Base-by-base conservation (phyloP, 2,797 vertebrate species). In the Pygocentrus nattereri region DNA sequence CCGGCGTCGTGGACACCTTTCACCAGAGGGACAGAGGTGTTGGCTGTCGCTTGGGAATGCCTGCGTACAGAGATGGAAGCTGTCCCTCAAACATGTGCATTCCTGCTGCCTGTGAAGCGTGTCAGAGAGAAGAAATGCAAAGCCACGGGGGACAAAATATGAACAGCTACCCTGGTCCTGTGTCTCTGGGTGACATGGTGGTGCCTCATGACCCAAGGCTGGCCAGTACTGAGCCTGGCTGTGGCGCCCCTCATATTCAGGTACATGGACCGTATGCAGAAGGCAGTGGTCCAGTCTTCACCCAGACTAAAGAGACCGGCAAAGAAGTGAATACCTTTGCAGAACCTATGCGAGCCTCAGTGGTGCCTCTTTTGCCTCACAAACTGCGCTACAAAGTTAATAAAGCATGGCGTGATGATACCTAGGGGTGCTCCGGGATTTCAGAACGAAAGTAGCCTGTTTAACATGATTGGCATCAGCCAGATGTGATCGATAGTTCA, bases 301-400 rank as follows among this genome's bases (percentile, higher is more conserved):
- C 31, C 5, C 59, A 80, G 21, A 50, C 61, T 7, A 50, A 27
- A 50, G 62, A 67, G 3, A 25, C 15, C 47, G 11, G 44, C 50
- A 73, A 82, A 54, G 58, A 59, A 67, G 50, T 21, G 30, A 62
- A 30, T 31, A 3, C 11, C 7, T 44, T 15, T 30, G 80, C 79
- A 31, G 67, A 47, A 62, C 11, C 34, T 16, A 52, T 62, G 30
- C 59, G 50, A 5, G 72, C 6, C 10, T 38, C 49, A 11, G 18
- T n/a, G 31, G 52, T 80, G 11, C 78, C 81, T 38, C 83, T 86
- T 44, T 74, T 91, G 30, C 90, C 90, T 10, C 87, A 91, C 73
- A 91, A 90, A 83, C 74, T 91, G 44, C 88, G 90, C 74, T 89
- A 87, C 80, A 90, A 91, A 83, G 56, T 77, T 7, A 73, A 34